Base-by-base conservation (phyloP, 2,888 invertebrate genomes). In the Hipparchia semele region DNA sequence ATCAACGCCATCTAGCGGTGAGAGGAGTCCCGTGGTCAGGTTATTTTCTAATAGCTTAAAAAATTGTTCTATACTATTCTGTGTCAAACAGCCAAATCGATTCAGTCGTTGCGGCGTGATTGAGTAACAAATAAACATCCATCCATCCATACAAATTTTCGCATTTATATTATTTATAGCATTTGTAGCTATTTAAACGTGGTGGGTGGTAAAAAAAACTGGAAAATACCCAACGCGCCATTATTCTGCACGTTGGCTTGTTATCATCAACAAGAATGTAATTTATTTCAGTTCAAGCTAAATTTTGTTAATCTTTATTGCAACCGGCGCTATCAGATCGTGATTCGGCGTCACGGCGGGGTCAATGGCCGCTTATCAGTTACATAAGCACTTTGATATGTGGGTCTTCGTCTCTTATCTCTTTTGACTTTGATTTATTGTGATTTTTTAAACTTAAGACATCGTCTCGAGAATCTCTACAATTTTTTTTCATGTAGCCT, bases 361-460 rank as follows among this genome's bases (percentile, higher is more conserved):
- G 73, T 76, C 73, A 72, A 62, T 72, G 75, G 46, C 77, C 75
- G 60, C 70, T 78, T 78, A 77, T 77, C 76, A 75, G 66, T 76
- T 76, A 74, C 66, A 74, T 73, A 75, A 75, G 68, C 65, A 49
- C 67, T 74, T 53, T 23, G 64, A 68, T 68, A 73, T 75, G 73
- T 71, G 66, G 70, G 70, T 62, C 60, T 75, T 54, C 68, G 56
- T 60, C 69, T 68, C 51, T 71, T 70, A 72, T 75, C 75, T 75
- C 58, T 62, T 64, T 54, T 71, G 68, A 71, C 56, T 71, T 54
- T 75, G 70, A 73, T 75, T 75, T 75, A 58, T 66, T 69, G 69
- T 53, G 67, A 68, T 68, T 72, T 65, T 72, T 68, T 45, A 60
- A 39, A 51, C 51, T 70, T 61, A 23, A 13, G 13, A 59, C n/a